Base-by-base conservation (phyloP, 2,888 invertebrate species). In the Dione juno region DNA sequence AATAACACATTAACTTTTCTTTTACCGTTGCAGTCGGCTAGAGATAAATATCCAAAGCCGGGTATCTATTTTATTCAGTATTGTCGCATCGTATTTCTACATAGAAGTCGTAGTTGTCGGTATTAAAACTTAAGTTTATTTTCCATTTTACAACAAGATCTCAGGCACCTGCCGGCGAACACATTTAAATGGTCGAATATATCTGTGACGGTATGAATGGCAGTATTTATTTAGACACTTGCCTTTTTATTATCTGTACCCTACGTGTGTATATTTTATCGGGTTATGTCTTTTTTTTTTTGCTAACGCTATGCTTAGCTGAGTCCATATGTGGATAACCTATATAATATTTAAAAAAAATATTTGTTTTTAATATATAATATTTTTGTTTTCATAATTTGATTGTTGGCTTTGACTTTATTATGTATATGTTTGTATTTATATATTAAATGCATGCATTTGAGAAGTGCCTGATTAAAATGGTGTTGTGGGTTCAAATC, bases 191-290 rank as follows among this genome's bases (percentile, higher is more conserved):
- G 67, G 70, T 37, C 64, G 61, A 69, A 72, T 67, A 48, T 67
- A 57, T 50, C 58, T 58, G 16, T 40, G 58, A 52, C 58, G 43
- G 45, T 65, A 53, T 64, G 64, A 45, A 70, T 54, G 43, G 64
- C 64, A 64, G 64, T 72, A 64, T 70, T 67, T 70, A 70, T 67
- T 70, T 53, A 70, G 70, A 70, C 35, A n/a, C 66, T 53, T 58
- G 66, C 52, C 45, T 68, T 69, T 69, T 69, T 67, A 63, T 61
- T 66, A 37, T 66, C 28, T 28, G 35, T 64, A 28, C 5, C 28
- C 28, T 28, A 14, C 1, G 63, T 13, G 58, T 52, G 52, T 45
- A 59, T 66, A 70, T 45, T 57, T 57, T 57, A 57, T 57, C 37
- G 16, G 57, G 37, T 57, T 16, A 57, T 57, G 16, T 37, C 37